phyloP scores from a whole-genome alignment of 2,797 vertebrate genomes.

The Catharus ustulatus region DNA sequence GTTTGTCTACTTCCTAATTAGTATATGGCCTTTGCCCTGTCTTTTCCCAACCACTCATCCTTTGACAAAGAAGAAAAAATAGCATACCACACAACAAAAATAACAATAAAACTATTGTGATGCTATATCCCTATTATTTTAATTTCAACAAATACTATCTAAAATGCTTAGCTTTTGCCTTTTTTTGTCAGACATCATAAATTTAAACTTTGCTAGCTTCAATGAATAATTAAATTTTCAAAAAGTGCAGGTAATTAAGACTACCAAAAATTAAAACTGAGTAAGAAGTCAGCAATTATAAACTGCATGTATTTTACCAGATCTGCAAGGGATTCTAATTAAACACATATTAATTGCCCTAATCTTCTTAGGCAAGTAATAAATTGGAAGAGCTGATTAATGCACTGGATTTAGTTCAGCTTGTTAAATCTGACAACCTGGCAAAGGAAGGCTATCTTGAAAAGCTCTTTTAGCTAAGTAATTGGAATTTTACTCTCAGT shows the following conservation, averaged over 20 bases:
- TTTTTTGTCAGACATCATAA: neutral
- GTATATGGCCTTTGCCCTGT: neutral
- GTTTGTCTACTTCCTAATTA: neutral
- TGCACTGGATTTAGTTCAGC: constrained; percentile 72
- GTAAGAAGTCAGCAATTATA: constrained; percentile 50
- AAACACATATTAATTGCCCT: constrained; percentile 71
- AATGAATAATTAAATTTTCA: constrained; percentile 47
- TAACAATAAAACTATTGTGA: neutral
- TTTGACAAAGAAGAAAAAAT: neutral
- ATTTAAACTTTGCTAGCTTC: constrained; percentile 16
- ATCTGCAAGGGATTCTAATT: constrained; percentile 74
- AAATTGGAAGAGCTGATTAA: constrained; percentile 75
- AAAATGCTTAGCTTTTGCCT: neutral
- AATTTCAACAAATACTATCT: neutral
- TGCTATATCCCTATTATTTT: neutral
- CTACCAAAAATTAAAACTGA: constrained; percentile 62
- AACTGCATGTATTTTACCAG: constrained; percentile 48
- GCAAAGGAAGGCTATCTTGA: constrained; percentile 64
- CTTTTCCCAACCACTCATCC: neutral
- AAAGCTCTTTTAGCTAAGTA: constrained; percentile 70
- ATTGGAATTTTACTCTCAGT: constrained; percentile 69
- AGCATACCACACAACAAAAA: neutral
- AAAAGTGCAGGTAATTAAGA: constrained; percentile 61
- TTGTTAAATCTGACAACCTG: constrained; percentile 72
- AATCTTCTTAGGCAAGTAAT: constrained; percentile 74